Evolutionary conservation across 2,113 vertebrate species (phyloP).

Genomic region (Heptranchias perlo): DNA sequence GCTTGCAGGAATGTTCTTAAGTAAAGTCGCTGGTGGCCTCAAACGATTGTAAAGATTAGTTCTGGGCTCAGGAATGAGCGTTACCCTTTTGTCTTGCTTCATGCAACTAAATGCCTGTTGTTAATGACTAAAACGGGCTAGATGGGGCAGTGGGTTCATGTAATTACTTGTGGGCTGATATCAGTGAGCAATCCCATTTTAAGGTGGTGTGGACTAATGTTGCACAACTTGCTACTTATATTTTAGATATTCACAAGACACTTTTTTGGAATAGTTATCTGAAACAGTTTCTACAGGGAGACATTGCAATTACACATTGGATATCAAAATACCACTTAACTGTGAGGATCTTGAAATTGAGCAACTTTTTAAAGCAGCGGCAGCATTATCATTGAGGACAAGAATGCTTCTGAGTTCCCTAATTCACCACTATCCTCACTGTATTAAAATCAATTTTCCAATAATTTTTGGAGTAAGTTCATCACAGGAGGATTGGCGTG

Average conservation of each 20-base stretch:
- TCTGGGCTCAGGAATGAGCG: background rate
- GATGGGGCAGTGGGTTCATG: background rate
- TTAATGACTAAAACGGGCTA: background rate
- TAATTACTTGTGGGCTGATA: background rate
- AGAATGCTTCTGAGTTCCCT: background rate
- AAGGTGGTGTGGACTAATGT: background rate
- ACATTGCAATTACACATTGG: background rate
- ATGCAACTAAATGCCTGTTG: background rate
- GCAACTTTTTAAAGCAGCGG: background rate
- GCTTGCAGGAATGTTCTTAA: background rate
- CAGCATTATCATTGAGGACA: background rate
- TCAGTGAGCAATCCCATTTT: background rate
- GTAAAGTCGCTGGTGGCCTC: background rate
- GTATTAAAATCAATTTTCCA: background rate
- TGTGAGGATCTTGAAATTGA: background rate
- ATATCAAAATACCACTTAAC: background rate
- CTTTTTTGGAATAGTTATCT: background rate
- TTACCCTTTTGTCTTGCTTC: background rate
- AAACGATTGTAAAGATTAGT: background rate
- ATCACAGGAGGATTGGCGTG: background rate
- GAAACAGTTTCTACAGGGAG: background rate
- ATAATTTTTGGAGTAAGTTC: background rate
- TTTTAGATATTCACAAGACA: background rate
- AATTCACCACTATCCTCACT: background rate
- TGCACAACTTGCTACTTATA: background rate